Base-by-base conservation (phyloP, 2,113 vertebrate species). In the Scalopus aquaticus region DNA sequence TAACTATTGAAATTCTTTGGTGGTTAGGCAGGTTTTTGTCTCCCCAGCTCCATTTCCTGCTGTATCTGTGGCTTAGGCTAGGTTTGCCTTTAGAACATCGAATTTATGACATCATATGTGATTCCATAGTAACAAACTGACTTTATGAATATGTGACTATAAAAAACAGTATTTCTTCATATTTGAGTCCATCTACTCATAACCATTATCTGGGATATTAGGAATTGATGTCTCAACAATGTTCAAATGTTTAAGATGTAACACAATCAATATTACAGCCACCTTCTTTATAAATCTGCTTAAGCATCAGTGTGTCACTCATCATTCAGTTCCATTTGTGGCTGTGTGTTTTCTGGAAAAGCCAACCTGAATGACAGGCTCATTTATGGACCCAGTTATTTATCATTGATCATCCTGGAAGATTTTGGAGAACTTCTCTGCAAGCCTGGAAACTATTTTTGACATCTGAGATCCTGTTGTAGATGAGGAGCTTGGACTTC, bases 21-120 rank as follows among this genome's bases (percentile, higher is more conserved):
- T 64, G 93, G 90, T 96, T 94, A 95, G 1, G 78, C 49, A 96
- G 84, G 54, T 89, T 91, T 92, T 88, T 72, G 9, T 74, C 62
- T 62, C 91, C 91, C 93, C 95, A 93, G 54, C 69, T 44, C 60
- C 67, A 96, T 95, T 96, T 94, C 96, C 37, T 88, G 30, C 20
- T 39, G 69, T 26, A 54, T 58, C 84, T 22, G 26, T 22, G 16
- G 32, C 54, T 96, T n/a, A 58, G 77, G 77, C 96, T 70, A 84
- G 73, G 19, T 78, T 22, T 51, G 16, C 77, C 88, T 70, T 74
- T 96, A 79, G 91, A 96, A 97, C 82, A 20, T 80, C 85, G 89
- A 96, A 83, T 85, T 86, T 88, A 56, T 97, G 96, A 73, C 74
- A 84, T 97, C 92, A 67, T 54, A 16, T 67, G 82, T 20, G 81